Conservation (phyloP, 2,797 vertebrate species). For the Girardinus metallicus region DNA sequence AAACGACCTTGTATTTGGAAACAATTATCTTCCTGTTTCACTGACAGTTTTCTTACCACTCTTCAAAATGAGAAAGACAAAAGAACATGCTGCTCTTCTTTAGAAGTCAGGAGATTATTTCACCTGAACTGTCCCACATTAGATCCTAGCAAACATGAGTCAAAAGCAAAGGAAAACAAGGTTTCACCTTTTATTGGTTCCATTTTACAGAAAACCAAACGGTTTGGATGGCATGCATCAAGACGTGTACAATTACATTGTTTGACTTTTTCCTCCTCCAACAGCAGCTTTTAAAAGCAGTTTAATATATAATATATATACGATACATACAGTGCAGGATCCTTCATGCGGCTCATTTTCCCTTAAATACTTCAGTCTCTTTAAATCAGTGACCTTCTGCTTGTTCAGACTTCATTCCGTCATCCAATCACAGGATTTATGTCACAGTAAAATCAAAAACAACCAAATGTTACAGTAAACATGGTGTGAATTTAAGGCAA, state of each 20-base stretch:
- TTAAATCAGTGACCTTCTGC: neutral
- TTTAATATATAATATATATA: slow-evolving; percentile 1
- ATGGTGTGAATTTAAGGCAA: slow-evolving; percentile 6
- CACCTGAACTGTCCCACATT: neutral
- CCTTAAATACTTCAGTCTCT: neutral
- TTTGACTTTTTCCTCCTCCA: neutral
- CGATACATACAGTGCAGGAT: neutral
- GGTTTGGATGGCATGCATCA: slow-evolving; percentile 48
- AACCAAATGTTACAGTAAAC: slow-evolving; percentile 36
- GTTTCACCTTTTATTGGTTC: slow-evolving; percentile 64
- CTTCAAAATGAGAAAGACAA: neutral
- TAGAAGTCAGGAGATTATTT: no score
- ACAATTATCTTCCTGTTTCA: neutral
- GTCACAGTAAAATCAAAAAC: slow-evolving; percentile 27
- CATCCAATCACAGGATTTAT: slow-evolving; percentile 8
- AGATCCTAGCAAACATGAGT: no score
- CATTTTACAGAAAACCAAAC: slow-evolving; percentile 41
- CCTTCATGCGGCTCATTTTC: slow-evolving; percentile 8
- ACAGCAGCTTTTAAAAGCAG: slow-evolving; percentile 31
- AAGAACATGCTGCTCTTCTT: neutral
- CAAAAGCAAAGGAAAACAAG: neutral
- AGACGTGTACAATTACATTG: slow-evolving; percentile 12
- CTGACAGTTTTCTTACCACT: neutral
- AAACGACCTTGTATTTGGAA: neutral
- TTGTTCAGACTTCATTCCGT: slow-evolving; percentile 13